A percentile compares a stretch with the other conserved stretches of the same genome.
Conservation (phyloP, 1,140 invertebrate species). For the Platyscapa corneri region DNA sequence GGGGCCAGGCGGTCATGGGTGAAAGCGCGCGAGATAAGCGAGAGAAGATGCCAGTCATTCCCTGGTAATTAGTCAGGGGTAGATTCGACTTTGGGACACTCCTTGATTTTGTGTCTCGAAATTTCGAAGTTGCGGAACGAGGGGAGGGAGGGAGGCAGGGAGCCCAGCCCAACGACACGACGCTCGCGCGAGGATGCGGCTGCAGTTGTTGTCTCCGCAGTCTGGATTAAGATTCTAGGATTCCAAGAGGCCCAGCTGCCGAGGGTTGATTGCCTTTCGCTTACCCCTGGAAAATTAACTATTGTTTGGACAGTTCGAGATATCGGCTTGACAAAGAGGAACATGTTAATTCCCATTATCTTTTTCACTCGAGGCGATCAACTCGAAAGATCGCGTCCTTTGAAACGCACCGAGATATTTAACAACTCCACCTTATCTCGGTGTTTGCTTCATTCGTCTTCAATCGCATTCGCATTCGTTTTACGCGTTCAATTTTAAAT, state of each 20-base stretch:
- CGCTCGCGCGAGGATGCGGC: not conserved
- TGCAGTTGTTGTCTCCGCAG: not conserved
- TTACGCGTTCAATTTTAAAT: too few relatives aligned
- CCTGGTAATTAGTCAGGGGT: conserved; percentile 73
- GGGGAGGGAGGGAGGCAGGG: too few relatives aligned
- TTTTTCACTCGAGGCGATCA: not conserved
- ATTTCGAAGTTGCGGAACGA: not conserved
- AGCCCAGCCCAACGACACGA: not conserved
- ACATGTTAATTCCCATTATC: not conserved
- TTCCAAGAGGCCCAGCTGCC: not conserved
- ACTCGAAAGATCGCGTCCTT: not conserved
- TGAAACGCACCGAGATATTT: not conserved
- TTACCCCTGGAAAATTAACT: not conserved
- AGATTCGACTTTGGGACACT: conserved; percentile 39
- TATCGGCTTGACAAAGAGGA: not conserved
- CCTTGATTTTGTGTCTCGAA: not conserved
- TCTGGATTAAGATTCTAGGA: not conserved
- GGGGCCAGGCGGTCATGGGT: not conserved
- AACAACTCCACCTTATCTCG: too few relatives aligned
- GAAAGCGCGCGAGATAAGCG: conserved; percentile 64
- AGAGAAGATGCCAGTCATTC: conserved; percentile 73
- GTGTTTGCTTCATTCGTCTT: too few relatives aligned
- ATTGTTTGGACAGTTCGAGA: not conserved
- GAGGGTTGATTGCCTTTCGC: not conserved
- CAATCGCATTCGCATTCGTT: too few relatives aligned